Evolutionary conservation across 1,140 invertebrate genomes (phyloP).

Genomic region (Probaryconus sp.): DNA sequence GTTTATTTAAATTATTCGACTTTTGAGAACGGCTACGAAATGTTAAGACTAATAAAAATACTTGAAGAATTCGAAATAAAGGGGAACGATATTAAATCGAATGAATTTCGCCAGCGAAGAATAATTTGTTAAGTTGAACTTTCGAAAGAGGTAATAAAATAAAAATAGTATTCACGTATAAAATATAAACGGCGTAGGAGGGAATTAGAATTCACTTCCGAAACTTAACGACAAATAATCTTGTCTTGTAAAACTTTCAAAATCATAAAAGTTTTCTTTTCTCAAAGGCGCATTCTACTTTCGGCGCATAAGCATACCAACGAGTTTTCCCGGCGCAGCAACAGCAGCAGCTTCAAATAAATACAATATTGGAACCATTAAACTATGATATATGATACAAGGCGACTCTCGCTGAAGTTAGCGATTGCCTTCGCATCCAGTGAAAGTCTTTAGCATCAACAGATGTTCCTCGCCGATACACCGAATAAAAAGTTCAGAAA

Average conservation of each 20-base stretch:
- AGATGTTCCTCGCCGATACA: constrained; percentile 43
- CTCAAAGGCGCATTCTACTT: constrained; percentile 20
- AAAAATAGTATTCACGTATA: too few relatives aligned
- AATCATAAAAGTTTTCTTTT: constrained; percentile 44
- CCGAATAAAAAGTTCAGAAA: constrained; percentile 45
- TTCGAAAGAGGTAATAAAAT: too few relatives aligned
- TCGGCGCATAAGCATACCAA: constrained; percentile 24
- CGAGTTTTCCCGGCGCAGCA: constrained; percentile 30
- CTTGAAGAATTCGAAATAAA: too few relatives aligned
- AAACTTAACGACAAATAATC: background rate
- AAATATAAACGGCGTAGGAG: too few relatives aligned
- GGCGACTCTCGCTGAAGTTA: constrained; percentile 44
- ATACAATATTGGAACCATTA: constrained; percentile 29
- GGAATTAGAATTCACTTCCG: too few relatives aligned
- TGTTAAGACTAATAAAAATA: too few relatives aligned
- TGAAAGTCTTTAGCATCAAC: constrained; percentile 53
- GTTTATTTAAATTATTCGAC: too few relatives aligned
- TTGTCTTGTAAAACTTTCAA: constrained; percentile 21
- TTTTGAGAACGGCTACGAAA: too few relatives aligned
- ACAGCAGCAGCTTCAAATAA: constrained; percentile 27
- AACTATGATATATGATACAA: constrained; percentile 47
- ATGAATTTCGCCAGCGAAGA: too few relatives aligned
- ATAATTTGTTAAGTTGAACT: too few relatives aligned
- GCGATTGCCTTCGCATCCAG: constrained; percentile 41
- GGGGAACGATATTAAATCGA: too few relatives aligned